These are phyloP conservation scores for Achroia grisella DNA, from an alignment of 1,140 invertebrate species.

Conservation along the genomic window DNA sequence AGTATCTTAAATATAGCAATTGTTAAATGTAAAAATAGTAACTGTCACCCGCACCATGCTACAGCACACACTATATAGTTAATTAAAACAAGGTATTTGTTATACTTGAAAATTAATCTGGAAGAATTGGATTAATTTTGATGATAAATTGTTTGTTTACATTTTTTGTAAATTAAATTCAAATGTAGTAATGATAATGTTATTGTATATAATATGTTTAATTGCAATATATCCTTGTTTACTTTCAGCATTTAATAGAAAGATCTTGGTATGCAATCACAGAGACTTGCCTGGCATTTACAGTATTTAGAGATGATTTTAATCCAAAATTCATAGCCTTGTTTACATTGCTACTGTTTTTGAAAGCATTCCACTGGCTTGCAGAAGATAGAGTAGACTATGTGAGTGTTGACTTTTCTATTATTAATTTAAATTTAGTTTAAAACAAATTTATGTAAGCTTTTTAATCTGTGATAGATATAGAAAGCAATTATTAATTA, in stretches of 20 bases:
- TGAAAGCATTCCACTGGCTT: slow-evolving; percentile 99
- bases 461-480: too few species aligned
- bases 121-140: too few species aligned
- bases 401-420: slow-evolving; percentile 80
- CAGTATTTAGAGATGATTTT: slow-evolving; percentile 99
- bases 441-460: too few species aligned
- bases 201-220: too few species aligned
- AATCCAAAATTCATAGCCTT: slow-evolving; percentile 98
- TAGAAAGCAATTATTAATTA: too few species aligned
- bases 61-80: too few species aligned
- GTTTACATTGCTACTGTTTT: slow-evolving; percentile 96
- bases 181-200: not conserved
- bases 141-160: not conserved
- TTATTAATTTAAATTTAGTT: not conserved
- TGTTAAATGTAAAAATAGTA: too few species aligned
- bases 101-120: too few species aligned
- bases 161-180: not conserved
- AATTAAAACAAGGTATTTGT: too few species aligned
- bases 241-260: slow-evolving; percentile 95
- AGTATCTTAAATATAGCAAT: too few species aligned
- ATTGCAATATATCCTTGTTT: slow-evolving; percentile 8
- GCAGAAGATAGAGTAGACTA: slow-evolving; percentile 99
- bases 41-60: too few species aligned
- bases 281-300: slow-evolving; percentile 99
- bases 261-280: slow-evolving; percentile 99